Percentiles rank a stretch among this genome's conserved stretches.
Evolutionary conservation across 2,113 vertebrate genomes (phyloP).

Genomic region (Oreochromis aureus): DNA sequence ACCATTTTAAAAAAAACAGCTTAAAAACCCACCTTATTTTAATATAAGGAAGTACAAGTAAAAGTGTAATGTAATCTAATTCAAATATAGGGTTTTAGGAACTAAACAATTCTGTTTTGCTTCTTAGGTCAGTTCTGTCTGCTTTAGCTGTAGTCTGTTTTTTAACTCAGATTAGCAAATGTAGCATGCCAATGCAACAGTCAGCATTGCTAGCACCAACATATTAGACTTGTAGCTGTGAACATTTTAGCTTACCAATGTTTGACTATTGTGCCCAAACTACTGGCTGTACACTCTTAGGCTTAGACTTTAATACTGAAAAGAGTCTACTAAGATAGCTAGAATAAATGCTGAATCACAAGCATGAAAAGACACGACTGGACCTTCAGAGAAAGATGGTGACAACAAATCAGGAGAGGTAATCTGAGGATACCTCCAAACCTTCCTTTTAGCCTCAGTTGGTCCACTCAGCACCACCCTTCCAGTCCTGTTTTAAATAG

Average conservation of each 20-base stretch:
- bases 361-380: background rate
- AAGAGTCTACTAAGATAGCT: rapidly evolving
- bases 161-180: background rate
- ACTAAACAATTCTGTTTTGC: background rate
- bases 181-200: background rate
- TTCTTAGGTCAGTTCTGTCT: background rate
- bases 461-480: background rate
- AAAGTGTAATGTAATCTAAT: background rate
- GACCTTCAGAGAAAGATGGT: background rate
- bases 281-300: background rate
- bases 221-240: background rate
- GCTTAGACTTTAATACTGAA: background rate
- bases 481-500: slow-evolving; percentile 25
- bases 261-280: background rate
- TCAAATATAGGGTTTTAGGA: background rate
- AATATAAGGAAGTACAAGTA: background rate
- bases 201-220: background rate
- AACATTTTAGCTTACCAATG: background rate
- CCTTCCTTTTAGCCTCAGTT: slow-evolving; percentile 1
- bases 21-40: background rate
- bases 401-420: slow-evolving; percentile 15
- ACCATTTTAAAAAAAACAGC: background rate
- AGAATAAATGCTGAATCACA: background rate
- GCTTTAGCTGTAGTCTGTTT: background rate
- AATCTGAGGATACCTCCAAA: slow-evolving; percentile 20